Percentiles rank a stretch among this genome's conserved stretches.
These are phyloP conservation scores for Cryptus armator DNA, from an alignment of 2,888 invertebrate species.

Conservation along the genomic window DNA sequence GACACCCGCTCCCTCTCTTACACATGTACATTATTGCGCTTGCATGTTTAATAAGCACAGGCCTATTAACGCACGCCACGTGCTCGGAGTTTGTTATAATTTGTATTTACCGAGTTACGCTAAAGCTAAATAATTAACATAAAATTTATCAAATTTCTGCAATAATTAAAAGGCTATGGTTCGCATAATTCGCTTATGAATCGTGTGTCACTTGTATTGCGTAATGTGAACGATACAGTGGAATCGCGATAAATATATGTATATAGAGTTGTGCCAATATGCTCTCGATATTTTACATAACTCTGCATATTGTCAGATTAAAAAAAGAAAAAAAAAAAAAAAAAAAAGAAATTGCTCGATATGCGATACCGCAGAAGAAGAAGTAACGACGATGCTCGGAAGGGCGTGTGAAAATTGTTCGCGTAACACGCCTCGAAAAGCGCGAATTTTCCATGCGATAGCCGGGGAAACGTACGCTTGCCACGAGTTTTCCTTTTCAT, in stretches of 20 bases:
- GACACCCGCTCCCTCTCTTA: constrained; percentile 30
- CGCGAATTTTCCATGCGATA: constrained; percentile 64
- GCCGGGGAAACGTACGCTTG: constrained; percentile 69
- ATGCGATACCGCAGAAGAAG: constrained; percentile 24
- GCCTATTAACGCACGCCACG: constrained; percentile 36
- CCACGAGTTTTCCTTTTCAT: constrained; percentile 78
- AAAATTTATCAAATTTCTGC: background rate
- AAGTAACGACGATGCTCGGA: constrained; percentile 23
- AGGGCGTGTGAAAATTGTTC: constrained; percentile 64
- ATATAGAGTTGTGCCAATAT: background rate
- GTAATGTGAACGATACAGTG: background rate
- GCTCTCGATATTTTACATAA: background rate
- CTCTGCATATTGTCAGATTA: constrained; percentile 1
- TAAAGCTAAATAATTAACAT: constrained; percentile 6
- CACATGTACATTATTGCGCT: constrained; percentile 35
- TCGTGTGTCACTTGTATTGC: background rate
- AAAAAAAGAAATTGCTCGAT: background rate
- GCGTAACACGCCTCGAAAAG: constrained; percentile 49
- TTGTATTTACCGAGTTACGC: background rate
- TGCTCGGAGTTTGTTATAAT: constrained; percentile 31
- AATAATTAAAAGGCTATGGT: background rate
- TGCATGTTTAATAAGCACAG: constrained; percentile 47
- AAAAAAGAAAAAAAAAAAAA: no score
- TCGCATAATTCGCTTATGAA: background rate
- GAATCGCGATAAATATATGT: background rate